These are phyloP conservation scores for Catostylus mosaicus DNA, from an alignment of 30 jellyfish, hydroid and myxozoan genomes.

Conservation along the genomic window DNA sequence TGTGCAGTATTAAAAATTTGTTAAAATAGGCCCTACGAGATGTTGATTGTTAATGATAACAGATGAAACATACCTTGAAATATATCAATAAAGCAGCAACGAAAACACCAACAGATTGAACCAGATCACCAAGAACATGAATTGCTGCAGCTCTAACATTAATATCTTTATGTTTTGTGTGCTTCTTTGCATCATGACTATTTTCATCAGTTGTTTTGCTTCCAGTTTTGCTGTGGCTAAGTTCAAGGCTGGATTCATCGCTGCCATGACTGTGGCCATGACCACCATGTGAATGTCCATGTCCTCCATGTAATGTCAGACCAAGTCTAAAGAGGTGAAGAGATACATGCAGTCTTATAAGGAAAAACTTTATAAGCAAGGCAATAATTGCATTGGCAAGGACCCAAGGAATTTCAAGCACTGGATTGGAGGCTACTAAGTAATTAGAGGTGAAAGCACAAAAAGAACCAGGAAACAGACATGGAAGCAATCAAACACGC, in stretches of 20 bases:
- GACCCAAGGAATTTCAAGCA: too few species aligned
- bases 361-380: too few species aligned
- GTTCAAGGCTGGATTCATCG: slow-evolving; percentile 19
- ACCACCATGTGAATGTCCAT: slow-evolving; percentile 89
- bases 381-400: too few species aligned
- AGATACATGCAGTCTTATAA: too few species aligned
- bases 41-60: too few species aligned
- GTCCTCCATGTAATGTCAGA: slow-evolving; percentile 80
- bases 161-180: slow-evolving; percentile 72
- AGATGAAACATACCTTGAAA: slow-evolving; percentile 82
- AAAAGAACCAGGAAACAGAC: too few species aligned
- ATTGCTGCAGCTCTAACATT: slow-evolving; percentile 97
- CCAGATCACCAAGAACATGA: slow-evolving; percentile 94
- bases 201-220: slow-evolving; percentile 6
- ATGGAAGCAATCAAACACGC: too few species aligned
- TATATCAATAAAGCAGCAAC: slow-evolving; percentile 87
- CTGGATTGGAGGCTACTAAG: too few species aligned
- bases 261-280: slow-evolving; percentile 73
- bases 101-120: slow-evolving; percentile 93
- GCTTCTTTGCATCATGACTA: slow-evolving; percentile 52
- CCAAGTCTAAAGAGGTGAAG: too few species aligned
- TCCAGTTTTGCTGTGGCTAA: slow-evolving; percentile 23
- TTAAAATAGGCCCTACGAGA: too few species aligned
- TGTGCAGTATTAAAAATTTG: too few species aligned
- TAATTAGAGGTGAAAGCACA: too few species aligned